These are phyloP conservation scores for Pocillopora grandis DNA, from an alignment of 92 coral and sea anemone species.

Conservation along the genomic window DNA sequence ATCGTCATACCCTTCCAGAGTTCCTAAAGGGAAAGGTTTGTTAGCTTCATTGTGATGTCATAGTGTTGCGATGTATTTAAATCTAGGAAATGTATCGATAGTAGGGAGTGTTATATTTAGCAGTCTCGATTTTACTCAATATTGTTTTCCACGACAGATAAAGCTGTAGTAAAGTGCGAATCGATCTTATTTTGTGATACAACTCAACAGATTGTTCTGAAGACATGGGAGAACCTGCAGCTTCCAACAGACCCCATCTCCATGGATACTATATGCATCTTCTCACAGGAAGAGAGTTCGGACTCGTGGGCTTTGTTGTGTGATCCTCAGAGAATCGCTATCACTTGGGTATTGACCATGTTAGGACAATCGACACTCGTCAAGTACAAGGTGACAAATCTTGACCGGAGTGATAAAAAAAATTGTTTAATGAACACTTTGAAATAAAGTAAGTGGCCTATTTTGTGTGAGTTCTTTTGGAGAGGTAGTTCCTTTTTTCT, in stretches of 20 bases:
- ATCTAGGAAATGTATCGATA: too few relatives aligned
- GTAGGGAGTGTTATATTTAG: too few relatives aligned
- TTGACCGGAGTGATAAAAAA: background rate
- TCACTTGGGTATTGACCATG: constrained; percentile 84
- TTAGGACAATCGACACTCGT: constrained; percentile 80
- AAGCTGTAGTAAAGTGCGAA: too few relatives aligned
- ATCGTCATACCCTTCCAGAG: constrained; percentile 87
- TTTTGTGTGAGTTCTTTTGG: too few relatives aligned
- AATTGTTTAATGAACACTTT: background rate
- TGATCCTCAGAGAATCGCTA: constrained; percentile 90
- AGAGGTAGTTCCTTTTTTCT: background rate
- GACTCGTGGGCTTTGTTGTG: constrained; percentile 92
- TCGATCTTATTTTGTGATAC: background rate
- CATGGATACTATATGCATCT: constrained; percentile 89
- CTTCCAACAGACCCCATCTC: constrained; percentile 84
- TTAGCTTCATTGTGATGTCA: background rate
- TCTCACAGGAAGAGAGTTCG: constrained; percentile 83
- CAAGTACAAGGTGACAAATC: constrained; percentile 78
- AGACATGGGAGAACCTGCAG: constrained; percentile 80
- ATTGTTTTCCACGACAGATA: too few relatives aligned
- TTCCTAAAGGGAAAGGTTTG: constrained; percentile 93
- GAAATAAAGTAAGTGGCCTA: too few relatives aligned
- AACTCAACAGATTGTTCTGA: constrained; percentile 66
- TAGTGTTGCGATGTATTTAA: too few relatives aligned
- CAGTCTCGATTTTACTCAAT: too few relatives aligned